Evolutionary conservation across 2,888 invertebrate genomes (phyloP).

Genomic region (Cephus sareptanus): DNA sequence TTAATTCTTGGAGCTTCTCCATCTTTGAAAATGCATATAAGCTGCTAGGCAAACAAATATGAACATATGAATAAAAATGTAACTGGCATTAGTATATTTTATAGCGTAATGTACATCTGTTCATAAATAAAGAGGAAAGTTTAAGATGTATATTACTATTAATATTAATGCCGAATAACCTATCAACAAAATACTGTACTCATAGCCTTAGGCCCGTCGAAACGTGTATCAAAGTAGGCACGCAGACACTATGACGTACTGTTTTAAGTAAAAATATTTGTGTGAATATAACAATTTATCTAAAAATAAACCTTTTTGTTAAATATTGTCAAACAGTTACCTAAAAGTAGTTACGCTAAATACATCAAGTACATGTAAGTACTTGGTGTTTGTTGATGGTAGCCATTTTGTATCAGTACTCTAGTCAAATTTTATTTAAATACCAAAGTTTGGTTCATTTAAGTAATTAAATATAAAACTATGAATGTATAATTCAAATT

Average conservation of each 20-base stretch:
- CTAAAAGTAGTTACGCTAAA: background rate
- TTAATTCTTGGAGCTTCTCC: background rate
- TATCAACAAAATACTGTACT: conserved; percentile 32
- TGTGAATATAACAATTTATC: background rate
- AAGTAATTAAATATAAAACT: background rate
- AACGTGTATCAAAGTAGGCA: conserved; percentile 23
- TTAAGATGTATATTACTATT: background rate
- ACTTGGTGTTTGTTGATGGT: conserved; percentile 14
- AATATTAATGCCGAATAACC: background rate
- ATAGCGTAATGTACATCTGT: background rate
- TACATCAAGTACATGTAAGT: background rate
- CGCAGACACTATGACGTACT: background rate
- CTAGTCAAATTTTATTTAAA: conserved; percentile 10
- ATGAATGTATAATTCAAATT: background rate
- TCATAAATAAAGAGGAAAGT: background rate
- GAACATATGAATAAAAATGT: background rate
- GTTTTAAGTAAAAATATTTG: background rate
- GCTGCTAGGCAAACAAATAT: background rate
- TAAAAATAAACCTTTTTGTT: background rate
- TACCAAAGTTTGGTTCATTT: background rate
- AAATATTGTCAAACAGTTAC: background rate
- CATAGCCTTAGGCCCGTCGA: conserved; percentile 45
- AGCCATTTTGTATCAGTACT: conserved; percentile 36
- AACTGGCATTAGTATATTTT: background rate
- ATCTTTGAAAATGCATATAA: background rate